phyloP scores from a whole-genome alignment of 1,140 invertebrate genomes.

The Habropoda laboriosa region DNA sequence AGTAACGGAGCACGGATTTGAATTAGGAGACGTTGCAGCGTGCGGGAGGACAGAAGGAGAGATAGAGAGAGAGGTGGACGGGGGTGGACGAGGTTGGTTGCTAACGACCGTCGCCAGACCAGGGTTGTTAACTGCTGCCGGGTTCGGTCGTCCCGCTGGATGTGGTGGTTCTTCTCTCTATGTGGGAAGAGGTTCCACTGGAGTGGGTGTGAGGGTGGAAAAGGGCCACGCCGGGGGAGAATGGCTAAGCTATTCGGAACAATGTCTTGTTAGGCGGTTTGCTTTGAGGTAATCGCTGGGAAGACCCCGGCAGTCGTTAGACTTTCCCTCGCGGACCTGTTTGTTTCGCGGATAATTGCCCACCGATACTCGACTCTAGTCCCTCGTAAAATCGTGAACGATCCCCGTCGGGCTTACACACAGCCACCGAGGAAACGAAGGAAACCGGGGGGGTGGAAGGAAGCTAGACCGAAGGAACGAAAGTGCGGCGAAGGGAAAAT shows the following conservation, averaged over 20 bases:
- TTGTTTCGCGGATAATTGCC: constrained; percentile 72
- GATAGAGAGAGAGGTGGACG: constrained; percentile 1
- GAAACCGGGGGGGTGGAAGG: too few relatives aligned
- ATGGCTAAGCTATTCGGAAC: constrained; percentile 77
- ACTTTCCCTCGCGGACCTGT: constrained; percentile 66
- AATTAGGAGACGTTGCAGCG: constrained; percentile 49
- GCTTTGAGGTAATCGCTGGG: constrained; percentile 76
- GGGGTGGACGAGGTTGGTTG: constrained; percentile 66
- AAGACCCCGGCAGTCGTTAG: constrained; percentile 72
- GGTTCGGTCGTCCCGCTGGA: constrained; percentile 67
- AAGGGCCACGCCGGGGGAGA: constrained; percentile 62
- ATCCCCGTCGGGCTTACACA: constrained; percentile 56
- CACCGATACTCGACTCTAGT: constrained; percentile 66
- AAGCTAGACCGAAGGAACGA: not conserved
- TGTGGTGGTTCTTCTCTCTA: constrained; percentile 60
- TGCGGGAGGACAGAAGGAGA: not conserved
- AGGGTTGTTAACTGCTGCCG: constrained; percentile 76
- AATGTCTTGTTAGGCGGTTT: constrained; percentile 79
- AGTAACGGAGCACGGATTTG: constrained; percentile 51
- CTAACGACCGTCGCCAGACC: constrained; percentile 78
- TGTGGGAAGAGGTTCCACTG: constrained; percentile 53
- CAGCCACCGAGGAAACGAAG: not conserved
- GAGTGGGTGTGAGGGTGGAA: constrained; percentile 57
- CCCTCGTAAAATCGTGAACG: constrained; percentile 68
- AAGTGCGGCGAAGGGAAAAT: too few relatives aligned